Percentiles rank a stretch among this genome's conserved stretches.
Conservation (phyloP, 35 echinoderm and acorn worm genomes). For the Ophiothrix spiculata region DNA sequence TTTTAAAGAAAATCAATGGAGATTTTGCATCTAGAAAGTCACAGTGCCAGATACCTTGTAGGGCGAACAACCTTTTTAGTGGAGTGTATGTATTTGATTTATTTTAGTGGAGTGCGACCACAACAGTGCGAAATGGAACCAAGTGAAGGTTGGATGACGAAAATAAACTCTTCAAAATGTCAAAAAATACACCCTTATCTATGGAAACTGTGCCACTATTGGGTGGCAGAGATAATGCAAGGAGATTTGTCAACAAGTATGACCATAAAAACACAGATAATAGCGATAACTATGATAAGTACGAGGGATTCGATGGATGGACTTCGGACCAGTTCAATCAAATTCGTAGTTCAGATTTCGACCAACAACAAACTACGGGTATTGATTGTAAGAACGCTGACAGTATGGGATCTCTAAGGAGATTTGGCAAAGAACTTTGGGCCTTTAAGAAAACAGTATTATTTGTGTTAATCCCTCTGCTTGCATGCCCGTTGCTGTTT, state of each 20-base stretch:
- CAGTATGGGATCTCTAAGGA: constrained; percentile 7
- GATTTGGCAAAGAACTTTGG: not conserved
- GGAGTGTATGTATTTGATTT: too few relatives aligned
- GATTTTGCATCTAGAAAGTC: too few relatives aligned
- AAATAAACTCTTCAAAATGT: not conserved
- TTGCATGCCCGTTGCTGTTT: constrained; percentile 15
- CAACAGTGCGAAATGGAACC: too few relatives aligned
- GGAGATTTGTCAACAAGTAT: not conserved
- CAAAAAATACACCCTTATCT: not conserved
- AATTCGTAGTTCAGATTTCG: too few relatives aligned
- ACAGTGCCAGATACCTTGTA: too few relatives aligned
- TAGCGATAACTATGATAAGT: not conserved
- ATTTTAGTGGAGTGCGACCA: too few relatives aligned
- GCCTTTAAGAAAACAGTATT: constrained; percentile 9
- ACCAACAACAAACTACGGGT: too few relatives aligned
- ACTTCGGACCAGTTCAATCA: not conserved
- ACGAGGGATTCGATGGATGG: not conserved
- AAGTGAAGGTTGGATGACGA: too few relatives aligned
- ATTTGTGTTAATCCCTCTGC: constrained; percentile 6
- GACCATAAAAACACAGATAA: too few relatives aligned
- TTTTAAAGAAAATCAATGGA: too few relatives aligned
- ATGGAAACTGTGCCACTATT: not conserved
- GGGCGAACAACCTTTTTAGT: too few relatives aligned
- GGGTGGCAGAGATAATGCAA: not conserved
- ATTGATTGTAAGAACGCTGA: too few relatives aligned